These are phyloP conservation scores for Pseudocheirus occidentalis DNA, from an alignment of 2,797 vertebrate species.

Conservation along the genomic window DNA sequence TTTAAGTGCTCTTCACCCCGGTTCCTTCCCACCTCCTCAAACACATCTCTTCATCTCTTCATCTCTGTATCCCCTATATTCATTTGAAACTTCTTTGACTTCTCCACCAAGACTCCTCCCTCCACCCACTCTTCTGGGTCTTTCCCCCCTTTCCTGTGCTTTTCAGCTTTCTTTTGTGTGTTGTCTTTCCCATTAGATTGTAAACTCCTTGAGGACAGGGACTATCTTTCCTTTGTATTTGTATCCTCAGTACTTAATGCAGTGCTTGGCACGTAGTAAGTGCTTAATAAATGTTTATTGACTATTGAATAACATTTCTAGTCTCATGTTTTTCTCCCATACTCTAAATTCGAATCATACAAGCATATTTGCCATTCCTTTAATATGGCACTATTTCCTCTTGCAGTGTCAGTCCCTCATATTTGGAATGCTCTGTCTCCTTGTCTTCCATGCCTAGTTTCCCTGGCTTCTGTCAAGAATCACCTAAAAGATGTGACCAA, in stretches of 20 bases:
- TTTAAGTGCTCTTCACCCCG: background rate
- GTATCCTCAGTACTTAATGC: background rate
- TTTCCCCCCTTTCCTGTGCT: accelerated
- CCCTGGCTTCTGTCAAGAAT: background rate
- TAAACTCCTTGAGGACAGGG: background rate
- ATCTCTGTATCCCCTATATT: background rate
- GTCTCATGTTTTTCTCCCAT: background rate
- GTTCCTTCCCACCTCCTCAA: background rate
- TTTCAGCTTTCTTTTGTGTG: background rate
- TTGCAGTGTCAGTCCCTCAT: background rate
- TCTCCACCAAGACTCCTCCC: background rate
- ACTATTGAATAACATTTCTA: background rate
- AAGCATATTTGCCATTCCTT: background rate
- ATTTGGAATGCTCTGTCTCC: background rate
- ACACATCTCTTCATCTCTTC: background rate
- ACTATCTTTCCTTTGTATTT: background rate
- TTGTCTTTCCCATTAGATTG: background rate
- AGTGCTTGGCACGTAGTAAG: background rate
- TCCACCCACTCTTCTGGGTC: background rate
- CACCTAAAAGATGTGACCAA: background rate
- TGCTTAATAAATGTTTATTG: background rate
- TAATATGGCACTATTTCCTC: background rate
- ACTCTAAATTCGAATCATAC: background rate
- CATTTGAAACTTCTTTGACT: background rate
- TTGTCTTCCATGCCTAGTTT: background rate